A percentile compares a stretch with the other conserved stretches of the same genome.
Evolutionary conservation across 2,888 invertebrate genomes (phyloP).

Genomic region (Cephalotes varians): DNA sequence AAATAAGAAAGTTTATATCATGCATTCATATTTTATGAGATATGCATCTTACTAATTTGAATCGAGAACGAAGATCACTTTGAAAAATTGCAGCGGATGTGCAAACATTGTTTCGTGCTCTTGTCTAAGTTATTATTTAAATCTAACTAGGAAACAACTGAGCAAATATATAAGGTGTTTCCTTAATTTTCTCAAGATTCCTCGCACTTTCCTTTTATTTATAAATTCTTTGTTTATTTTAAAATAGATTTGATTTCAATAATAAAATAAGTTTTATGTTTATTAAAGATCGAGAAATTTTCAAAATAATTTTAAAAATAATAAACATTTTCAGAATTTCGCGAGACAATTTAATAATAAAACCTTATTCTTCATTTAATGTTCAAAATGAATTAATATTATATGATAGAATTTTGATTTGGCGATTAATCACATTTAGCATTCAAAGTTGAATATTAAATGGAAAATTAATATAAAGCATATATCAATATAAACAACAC

Average conservation of each 20-base stretch:
- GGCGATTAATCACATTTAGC: neutral
- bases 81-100: slow-evolving; percentile 73
- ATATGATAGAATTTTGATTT: neutral
- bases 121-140: slow-evolving; percentile 80
- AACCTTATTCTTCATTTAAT: neutral
- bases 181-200: no score
- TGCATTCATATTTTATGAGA: neutral
- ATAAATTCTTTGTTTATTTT: neutral
- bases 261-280: neutral
- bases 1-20: slow-evolving; percentile 4
- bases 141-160: slow-evolving; percentile 66
- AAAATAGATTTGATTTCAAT: neutral
- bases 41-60: neutral
- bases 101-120: slow-evolving; percentile 70
- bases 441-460: neutral
- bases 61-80: slow-evolving; percentile 57
- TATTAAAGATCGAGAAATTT: no score
- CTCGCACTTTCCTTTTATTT: neutral
- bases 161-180: slow-evolving; percentile 20
- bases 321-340: neutral
- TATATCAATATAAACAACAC: neutral
- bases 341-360: neutral
- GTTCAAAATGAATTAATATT: neutral
- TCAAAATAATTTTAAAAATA: neutral
- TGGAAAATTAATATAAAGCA: neutral